phyloP scores from a whole-genome alignment of 2,113 vertebrate species.

The Ornithorhynchus anatinus region DNA sequence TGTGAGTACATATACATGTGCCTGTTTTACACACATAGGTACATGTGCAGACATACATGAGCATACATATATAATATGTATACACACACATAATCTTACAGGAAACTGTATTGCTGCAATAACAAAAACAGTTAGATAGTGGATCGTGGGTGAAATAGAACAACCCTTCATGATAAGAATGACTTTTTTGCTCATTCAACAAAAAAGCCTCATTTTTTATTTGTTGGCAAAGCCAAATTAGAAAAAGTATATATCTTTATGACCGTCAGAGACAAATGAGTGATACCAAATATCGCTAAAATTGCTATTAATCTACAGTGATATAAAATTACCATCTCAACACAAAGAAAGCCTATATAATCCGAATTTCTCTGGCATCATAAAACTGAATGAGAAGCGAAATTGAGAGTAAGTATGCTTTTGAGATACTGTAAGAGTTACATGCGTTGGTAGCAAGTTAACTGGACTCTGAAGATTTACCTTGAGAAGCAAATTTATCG shows the following conservation, averaged over 20 bases:
- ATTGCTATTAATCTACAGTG: slow-evolving; percentile 60
- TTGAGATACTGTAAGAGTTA: slow-evolving; percentile 52
- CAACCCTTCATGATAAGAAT: slow-evolving; percentile 59
- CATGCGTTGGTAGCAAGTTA: slow-evolving; percentile 52
- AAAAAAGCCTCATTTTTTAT: slow-evolving; percentile 62
- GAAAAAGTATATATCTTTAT: slow-evolving; percentile 61
- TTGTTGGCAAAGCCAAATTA: slow-evolving; percentile 67
- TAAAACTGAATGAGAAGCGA: slow-evolving; percentile 67
- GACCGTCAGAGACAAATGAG: slow-evolving; percentile 62
- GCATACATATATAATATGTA: neutral
- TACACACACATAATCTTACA: neutral
- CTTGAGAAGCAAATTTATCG: slow-evolving; percentile 47
- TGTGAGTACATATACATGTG: neutral
- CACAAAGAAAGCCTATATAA: slow-evolving; percentile 66
- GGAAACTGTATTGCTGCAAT: slow-evolving; percentile 41
- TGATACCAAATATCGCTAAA: slow-evolving; percentile 67
- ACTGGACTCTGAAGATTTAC: slow-evolving; percentile 39
- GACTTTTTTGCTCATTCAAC: slow-evolving; percentile 60
- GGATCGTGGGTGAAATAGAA: slow-evolving; percentile 45
- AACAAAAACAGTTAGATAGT: slow-evolving; percentile 59
- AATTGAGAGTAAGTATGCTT: slow-evolving; percentile 62
- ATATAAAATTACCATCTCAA: slow-evolving; percentile 64
- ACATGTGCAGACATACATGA: neutral
- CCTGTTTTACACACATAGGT: neutral
- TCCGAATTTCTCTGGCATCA: slow-evolving; percentile 61